A percentile compares a stretch with the other conserved stretches of the same genome.
These are phyloP conservation scores for Brachionus asplanchnoidis DNA, from an alignment of 1,140 invertebrate species.

Conservation along the genomic window DNA sequence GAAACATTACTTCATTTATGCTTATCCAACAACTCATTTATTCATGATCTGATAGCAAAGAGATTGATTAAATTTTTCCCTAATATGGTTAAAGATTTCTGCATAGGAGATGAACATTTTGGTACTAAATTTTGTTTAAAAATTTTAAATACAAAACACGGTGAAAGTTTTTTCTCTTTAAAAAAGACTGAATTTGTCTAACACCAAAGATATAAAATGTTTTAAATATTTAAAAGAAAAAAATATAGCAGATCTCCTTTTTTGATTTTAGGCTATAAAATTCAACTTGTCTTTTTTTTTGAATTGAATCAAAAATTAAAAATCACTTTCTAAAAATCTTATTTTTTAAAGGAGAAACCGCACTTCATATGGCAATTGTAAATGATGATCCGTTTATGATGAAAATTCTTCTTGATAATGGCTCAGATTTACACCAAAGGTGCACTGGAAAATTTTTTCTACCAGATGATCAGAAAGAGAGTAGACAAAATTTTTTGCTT, in stretches of 20 bases:
- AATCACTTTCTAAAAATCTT: no score
- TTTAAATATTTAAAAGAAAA: no score
- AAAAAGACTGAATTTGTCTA: neutral
- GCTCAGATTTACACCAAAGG: conserved; percentile 80
- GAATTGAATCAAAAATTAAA: no score
- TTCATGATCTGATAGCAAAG: conserved; percentile 87
- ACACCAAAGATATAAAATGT: no score
- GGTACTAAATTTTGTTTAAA: conserved; percentile 61
- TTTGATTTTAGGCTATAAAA: no score
- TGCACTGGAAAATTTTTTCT: conserved; percentile 80
- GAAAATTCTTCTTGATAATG: conserved; percentile 84
- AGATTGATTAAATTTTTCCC: conserved; percentile 82
- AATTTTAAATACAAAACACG: neutral
- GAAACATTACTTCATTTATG: conserved; percentile 90
- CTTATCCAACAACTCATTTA: conserved; percentile 77
- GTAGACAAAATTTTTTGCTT: conserved; percentile 68
- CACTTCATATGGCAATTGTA: conserved; percentile 89
- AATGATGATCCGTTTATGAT: conserved; percentile 97
- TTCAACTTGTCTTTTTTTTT: no score
- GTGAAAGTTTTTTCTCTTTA: no score
- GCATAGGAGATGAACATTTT: conserved; percentile 92
- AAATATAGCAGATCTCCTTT: no score
- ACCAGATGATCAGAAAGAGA: conserved; percentile 90
- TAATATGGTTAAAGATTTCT: conserved; percentile 90
- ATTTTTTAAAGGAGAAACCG: conserved; percentile 50